Evolutionary conservation across 1,140 invertebrate genomes (phyloP).

Genomic region (Drosophila sp.): DNA sequence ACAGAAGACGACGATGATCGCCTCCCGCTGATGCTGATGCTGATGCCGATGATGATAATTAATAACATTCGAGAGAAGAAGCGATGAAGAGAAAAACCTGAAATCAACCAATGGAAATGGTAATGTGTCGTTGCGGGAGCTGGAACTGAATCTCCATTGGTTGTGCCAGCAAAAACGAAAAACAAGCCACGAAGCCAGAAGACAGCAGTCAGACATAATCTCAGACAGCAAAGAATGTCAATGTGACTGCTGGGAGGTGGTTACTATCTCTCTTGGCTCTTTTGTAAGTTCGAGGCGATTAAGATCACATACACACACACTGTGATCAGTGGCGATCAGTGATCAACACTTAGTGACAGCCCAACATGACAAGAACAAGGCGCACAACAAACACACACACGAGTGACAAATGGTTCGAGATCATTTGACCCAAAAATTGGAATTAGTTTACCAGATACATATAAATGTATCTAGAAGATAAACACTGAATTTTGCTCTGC

Average conservation of each 20-base stretch:
- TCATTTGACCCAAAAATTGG: too few relatives aligned
- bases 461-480: too few relatives aligned
- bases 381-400: conserved; percentile 25
- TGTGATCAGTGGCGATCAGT: background rate
- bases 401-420: conserved; percentile 13
- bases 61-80: conserved; percentile 55
- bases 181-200: conserved; percentile 10
- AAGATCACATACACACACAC: background rate
- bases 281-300: background rate
- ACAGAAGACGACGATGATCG: conserved; percentile 54
- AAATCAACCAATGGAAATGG: conserved; percentile 70
- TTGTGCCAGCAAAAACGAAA: conserved; percentile 40
- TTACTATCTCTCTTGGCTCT: background rate
- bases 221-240: conserved; percentile 67
- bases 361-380: conserved; percentile 39
- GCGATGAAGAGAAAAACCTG: conserved; percentile 29
- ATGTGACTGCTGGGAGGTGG: conserved; percentile 28
- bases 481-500: too few relatives aligned
- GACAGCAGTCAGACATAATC: conserved; percentile 70
- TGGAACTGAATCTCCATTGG: conserved; percentile 23
- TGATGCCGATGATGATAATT: conserved; percentile 62
- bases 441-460: too few relatives aligned
- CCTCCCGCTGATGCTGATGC: conserved; percentile 34
- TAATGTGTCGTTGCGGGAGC: conserved; percentile 52
- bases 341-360: conserved; percentile 31